A percentile compares a stretch with the other conserved stretches of the same genome.
Evolutionary conservation across 2,113 vertebrate species (phyloP).

Genomic region (Microcebus lehilahytsara): DNA sequence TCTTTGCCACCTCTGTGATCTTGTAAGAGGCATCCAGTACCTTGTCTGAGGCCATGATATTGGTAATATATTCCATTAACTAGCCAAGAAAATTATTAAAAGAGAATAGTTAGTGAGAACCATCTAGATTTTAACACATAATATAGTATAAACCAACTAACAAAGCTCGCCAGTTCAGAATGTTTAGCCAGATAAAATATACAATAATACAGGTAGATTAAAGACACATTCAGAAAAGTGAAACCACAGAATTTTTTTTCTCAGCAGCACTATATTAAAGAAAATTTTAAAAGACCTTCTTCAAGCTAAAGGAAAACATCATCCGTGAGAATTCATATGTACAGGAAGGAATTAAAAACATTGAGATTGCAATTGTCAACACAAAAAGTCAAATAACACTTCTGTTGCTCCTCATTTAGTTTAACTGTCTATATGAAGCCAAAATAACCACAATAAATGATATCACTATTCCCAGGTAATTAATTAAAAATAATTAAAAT

Average conservation of each 20-base stretch:
- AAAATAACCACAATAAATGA: neutral
- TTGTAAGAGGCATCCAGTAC: neutral
- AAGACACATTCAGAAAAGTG: neutral
- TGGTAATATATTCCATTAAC: neutral
- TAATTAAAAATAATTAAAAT: neutral
- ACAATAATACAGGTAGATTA: neutral
- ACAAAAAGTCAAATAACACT: neutral
- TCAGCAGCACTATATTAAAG: neutral
- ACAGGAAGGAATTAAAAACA: neutral
- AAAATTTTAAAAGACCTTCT: neutral
- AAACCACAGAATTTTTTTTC: neutral
- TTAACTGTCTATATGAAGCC: neutral
- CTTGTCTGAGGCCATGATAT: neutral
- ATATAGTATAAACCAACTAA: neutral
- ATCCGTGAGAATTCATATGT: neutral
- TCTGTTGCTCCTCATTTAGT: neutral
- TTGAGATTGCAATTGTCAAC: neutral
- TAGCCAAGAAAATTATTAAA: neutral
- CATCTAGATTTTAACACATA: neutral
- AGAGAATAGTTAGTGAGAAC: neutral
- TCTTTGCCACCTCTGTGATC: fast-evolving
- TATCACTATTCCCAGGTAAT: neutral
- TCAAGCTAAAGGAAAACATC: neutral
- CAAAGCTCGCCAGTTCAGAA: neutral
- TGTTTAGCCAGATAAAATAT: neutral